phyloP scores from a whole-genome alignment of 2,888 invertebrate species.

The Aphidius colemani region DNA sequence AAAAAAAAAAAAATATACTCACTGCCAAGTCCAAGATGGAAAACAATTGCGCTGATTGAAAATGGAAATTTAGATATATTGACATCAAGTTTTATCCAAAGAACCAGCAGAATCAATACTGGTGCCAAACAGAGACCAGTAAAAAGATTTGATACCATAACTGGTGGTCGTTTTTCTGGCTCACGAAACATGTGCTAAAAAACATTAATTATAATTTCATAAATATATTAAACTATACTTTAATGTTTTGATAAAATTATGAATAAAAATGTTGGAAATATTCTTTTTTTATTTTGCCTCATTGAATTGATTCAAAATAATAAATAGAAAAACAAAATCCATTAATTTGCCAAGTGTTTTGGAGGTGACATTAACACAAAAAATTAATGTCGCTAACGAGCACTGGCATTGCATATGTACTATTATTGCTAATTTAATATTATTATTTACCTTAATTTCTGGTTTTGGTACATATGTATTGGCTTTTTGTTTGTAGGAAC shows the following conservation, averaged over 20 bases:
- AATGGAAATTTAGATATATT: conserved; percentile 84
- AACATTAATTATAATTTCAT: conserved; percentile 18
- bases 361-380: conserved; percentile 51
- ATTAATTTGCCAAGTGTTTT: conserved; percentile 55
- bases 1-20: conserved; percentile 42
- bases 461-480: conserved; percentile 63
- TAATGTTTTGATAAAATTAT: not conserved
- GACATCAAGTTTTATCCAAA: conserved; percentile 87
- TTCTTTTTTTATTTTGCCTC: not conserved
- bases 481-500: conserved; percentile 46
- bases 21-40: conserved; percentile 89
- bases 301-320: conserved; percentile 7
- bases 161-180: conserved; percentile 90
- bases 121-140: conserved; percentile 83
- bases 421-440: not conserved
- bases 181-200: conserved; percentile 83
- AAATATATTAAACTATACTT: not conserved
- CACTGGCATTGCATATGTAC: conserved; percentile 43
- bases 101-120: conserved; percentile 76
- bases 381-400: conserved; percentile 50
- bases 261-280: conserved; percentile 1
- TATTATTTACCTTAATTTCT: conserved; percentile 64
- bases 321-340: conserved; percentile 26
- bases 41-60: conserved; percentile 79
- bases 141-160: conserved; percentile 87